Evolutionary conservation across 2,888 invertebrate species (phyloP), one percentile per base, ranked within the genome.

Genomic region (Limnephilus marmoratus): DNA sequence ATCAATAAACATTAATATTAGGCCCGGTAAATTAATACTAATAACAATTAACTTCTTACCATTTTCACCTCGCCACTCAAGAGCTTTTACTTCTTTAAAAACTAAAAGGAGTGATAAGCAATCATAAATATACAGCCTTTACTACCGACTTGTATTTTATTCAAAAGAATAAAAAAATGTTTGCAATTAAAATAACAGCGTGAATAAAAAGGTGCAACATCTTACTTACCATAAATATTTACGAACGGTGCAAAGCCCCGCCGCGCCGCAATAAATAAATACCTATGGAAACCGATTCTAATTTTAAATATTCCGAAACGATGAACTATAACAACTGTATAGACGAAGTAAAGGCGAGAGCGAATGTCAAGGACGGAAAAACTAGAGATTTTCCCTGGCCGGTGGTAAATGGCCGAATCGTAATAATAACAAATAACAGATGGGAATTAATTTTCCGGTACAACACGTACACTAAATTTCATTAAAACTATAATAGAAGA

Each of bases 251-350:
- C 34, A 82, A 29, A 82, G 34, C 18, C 31, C 34, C 34, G 29
- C 29, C 82, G 34, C 82, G 34, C 29, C 82, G 49, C 45, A n/a
- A 86, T 85, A 86, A 86, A 45, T 49, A 86, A n/a, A 15, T 11
- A 15, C 3, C 3, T 13, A 49, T 29, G 49, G 53, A 87, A 53
- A 29, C 29, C n/a, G 86, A 29, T n/a, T 45, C 87, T 87, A 87
- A 87, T 87, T 53, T 53, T 87, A 87, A 87, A 68, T 31, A 87
- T 53, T 53, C 49, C n/a, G 45, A 86, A 86, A 86, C 49, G 86
- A 45, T 86, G 53, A 53, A 37, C 86, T 49, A n/a, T 45, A 18
- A 31, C 31, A 31, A 29, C 45, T 45, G 45, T 45, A 15, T 86
- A 53, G 53, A n/a, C 3, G 7, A 68, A 87, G 49, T 31, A 87